These are phyloP conservation scores for Daubentonia madagascariensis DNA, from an alignment of 2,113 vertebrate species.

Conservation along the genomic window DNA sequence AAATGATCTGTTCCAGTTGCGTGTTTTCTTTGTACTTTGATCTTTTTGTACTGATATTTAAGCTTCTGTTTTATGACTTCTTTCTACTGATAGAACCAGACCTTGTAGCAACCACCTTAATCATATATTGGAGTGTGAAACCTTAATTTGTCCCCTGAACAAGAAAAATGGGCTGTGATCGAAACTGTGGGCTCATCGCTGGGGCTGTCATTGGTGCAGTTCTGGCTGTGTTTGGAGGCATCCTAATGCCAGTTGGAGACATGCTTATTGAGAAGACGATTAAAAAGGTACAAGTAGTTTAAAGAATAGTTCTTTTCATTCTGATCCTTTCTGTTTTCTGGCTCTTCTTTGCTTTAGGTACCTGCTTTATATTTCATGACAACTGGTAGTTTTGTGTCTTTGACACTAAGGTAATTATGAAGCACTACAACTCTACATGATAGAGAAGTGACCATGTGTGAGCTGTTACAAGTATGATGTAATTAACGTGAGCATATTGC, in stretches of 20 bases:
- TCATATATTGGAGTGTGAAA: neutral
- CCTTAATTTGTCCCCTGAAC: neutral
- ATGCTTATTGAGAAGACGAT: conserved; percentile 85
- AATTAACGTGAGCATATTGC: neutral
- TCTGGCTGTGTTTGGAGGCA: conserved; percentile 88
- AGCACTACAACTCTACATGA: neutral
- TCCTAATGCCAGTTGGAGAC: conserved; percentile 92
- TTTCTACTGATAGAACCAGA: conserved; percentile 41
- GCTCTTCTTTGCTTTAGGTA: neutral
- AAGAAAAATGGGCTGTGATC: conserved; percentile 83
- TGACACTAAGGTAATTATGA: neutral
- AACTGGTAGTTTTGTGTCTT: neutral
- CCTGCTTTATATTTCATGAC: neutral
- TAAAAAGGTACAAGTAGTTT: conserved; percentile 84
- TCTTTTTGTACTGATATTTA: conserved; percentile 73
- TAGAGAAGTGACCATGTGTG: neutral
- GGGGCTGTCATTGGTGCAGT: conserved; percentile 86
- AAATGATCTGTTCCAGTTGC: conserved; percentile 46
- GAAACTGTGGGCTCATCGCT: conserved; percentile 82
- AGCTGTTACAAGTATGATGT: neutral
- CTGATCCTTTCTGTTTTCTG: neutral
- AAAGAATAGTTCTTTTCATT: neutral
- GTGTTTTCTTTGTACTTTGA: conserved; percentile 80
- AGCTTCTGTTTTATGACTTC: conserved; percentile 70
- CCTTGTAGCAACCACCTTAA: neutral